These are phyloP conservation scores for Delia radicum DNA, from an alignment of 1,140 invertebrate species.

Conservation along the genomic window DNA sequence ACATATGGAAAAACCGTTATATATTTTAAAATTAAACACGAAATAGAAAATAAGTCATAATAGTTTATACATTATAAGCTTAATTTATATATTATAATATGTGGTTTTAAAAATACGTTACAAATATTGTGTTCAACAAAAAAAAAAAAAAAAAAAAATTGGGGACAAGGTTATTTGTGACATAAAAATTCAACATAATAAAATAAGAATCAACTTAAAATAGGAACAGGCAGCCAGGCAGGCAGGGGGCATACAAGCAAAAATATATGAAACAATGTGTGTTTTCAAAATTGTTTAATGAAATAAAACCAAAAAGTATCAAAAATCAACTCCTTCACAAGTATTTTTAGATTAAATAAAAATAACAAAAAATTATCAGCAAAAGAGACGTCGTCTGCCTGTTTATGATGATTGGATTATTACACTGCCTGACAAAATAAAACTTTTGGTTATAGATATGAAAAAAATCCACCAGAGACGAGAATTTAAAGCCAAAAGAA, in stretches of 20 bases:
- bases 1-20: conserved; percentile 20
- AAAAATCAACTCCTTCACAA: conserved; percentile 23
- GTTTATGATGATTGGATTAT: no score
- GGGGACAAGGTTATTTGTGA: conserved; percentile 12
- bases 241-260: not conserved
- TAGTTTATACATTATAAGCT: no score
- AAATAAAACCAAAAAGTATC: not conserved
- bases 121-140: not conserved
- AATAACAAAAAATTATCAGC: not conserved
- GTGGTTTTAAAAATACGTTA: no score
- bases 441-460: no score
- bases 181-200: not conserved
- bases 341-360: not conserved
- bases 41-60: no score
- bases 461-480: no score
- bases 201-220: not conserved
- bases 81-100: no score
- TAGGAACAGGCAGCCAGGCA: not conserved
- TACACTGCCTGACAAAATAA: not conserved
- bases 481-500: no score
- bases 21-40: not conserved
- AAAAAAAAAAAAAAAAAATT: conserved; percentile 10
- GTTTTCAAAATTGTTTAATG: no score
- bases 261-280: no score
- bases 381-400: no score